Base-by-base conservation (phyloP, 2,888 invertebrate genomes). In the Hylaea fasciaria region DNA sequence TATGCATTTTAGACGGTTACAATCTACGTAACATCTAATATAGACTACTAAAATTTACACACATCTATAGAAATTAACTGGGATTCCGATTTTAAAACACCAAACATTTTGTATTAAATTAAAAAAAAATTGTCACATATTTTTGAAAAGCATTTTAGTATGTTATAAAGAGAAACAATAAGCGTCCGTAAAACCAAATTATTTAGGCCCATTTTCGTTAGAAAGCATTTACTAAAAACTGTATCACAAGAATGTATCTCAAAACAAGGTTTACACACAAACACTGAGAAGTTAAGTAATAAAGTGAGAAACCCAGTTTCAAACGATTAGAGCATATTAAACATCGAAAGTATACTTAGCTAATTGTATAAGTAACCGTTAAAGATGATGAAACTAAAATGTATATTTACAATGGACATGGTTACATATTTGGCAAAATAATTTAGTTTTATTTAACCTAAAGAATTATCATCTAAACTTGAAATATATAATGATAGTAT, bases 1-100 rank as follows among this genome's bases (percentile, higher is more conserved):
- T 82, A 72, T 76, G 71, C 70, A 81, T 74, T 88, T 86, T 85
- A 86, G 84, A 88, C 82, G 79, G 82, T 87, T 89, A 89, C 85
- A 84, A 81, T 88, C 88, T 89, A 90, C 83, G 86, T 91, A 91
- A 90, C 88, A 87, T 89, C 89, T 91, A 91, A 86, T 82, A 82
- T 84, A 86, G 82, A 87, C 87, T 89, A 89, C 89, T 80, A 82
- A 82, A 86, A 87, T 91, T 86, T 87, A 88, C 84, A 91, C 85
- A 88, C 90, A 90, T 90, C 88, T 90, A 91, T 89, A 89, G 83
- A 76, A 77, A 78, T 73, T 77, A 85, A 89, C 89, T 88, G 89
- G 89, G 86, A n/a, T 80, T 83, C 76, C 74, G 66, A 65, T 73
- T 69, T 73, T 54, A 68, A 66, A 63, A 57, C 54, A 65, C 66